These are phyloP conservation scores for Huso huso DNA, from an alignment of 2,797 vertebrate species.

Conservation along the genomic window DNA sequence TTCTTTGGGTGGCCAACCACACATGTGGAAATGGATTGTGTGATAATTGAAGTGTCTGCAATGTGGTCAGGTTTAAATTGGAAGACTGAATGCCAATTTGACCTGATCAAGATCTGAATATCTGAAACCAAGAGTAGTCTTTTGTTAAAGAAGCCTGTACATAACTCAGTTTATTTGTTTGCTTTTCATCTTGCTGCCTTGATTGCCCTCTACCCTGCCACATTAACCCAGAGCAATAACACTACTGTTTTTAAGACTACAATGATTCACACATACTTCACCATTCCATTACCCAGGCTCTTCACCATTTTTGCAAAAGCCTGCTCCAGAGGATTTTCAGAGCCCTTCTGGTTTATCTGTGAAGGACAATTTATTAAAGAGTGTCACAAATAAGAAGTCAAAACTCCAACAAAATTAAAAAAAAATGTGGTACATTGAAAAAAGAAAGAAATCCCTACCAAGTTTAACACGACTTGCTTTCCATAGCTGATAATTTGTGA, in stretches of 20 bases:
- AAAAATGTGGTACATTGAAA: constrained; percentile 6
- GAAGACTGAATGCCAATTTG: no score
- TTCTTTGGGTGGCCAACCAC: no score
- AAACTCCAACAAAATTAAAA: background rate
- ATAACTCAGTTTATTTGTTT: no score
- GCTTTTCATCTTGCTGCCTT: no score
- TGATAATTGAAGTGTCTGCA: no score
- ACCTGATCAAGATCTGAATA: no score
- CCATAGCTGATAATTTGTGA: constrained; percentile 91
- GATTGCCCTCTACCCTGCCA: no score
- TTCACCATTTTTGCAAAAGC: constrained; percentile 81
- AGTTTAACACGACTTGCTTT: constrained; percentile 84
- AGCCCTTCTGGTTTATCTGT: constrained; percentile 92
- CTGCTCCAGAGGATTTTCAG: constrained; percentile 85
- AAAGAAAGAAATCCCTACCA: constrained; percentile 59
- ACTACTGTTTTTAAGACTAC: background rate
- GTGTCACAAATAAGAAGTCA: background rate
- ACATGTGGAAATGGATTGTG: no score
- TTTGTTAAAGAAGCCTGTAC: no score
- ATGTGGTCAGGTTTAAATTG: no score
- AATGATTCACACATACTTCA: constrained; percentile 61
- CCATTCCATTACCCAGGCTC: constrained; percentile 76
- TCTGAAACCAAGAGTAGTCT: no score
- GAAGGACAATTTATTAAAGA: constrained; percentile 6
- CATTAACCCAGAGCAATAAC: no score